Conservation (phyloP, 2,888 invertebrate species). For the Hipparchia sbordonii region DNA sequence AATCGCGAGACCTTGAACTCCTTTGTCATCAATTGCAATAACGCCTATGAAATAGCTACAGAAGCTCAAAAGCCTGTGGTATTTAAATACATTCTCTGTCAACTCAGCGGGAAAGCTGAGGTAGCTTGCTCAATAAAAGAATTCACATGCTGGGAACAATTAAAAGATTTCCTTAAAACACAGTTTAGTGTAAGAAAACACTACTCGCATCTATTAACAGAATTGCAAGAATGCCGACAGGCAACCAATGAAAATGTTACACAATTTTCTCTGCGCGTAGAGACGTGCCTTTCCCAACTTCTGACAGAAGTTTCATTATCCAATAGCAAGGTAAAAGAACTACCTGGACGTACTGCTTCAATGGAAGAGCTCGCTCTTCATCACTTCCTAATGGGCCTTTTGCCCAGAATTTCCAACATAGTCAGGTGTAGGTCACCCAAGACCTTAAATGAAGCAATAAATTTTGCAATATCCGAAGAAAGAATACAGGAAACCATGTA, state of each 20-base stretch:
- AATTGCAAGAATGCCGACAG: slow-evolving; percentile 41
- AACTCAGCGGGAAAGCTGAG: slow-evolving; percentile 43
- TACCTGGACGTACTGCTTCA: slow-evolving; percentile 42
- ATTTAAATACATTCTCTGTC: slow-evolving; percentile 44
- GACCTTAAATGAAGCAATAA: slow-evolving; percentile 38
- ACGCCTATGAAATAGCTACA: slow-evolving; percentile 40
- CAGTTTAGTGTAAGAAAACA: slow-evolving; percentile 46
- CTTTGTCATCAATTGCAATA: slow-evolving; percentile 44
- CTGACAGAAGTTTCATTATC: slow-evolving; percentile 44
- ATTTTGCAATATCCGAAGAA: slow-evolving; percentile 35
- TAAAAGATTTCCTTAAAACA: slow-evolving; percentile 44
- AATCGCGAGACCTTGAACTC: slow-evolving; percentile 39
- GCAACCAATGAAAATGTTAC: slow-evolving; percentile 37
- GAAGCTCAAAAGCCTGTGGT: slow-evolving; percentile 35
- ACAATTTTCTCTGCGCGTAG: slow-evolving; percentile 41
- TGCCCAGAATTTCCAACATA: slow-evolving; percentile 33
- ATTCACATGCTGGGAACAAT: slow-evolving; percentile 41
- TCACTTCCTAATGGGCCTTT: slow-evolving; percentile 33
- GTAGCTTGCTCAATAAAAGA: slow-evolving; percentile 46
- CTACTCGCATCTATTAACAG: slow-evolving; percentile 42
- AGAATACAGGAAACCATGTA: slow-evolving; percentile 19
- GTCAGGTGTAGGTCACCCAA: slow-evolving; percentile 34
- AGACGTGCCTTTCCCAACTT: slow-evolving; percentile 44
- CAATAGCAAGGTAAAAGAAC: slow-evolving; percentile 34
- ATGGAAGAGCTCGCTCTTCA: slow-evolving; percentile 46